Conservation (phyloP, 2,797 vertebrate species). For the Rachycentron canadum region DNA sequence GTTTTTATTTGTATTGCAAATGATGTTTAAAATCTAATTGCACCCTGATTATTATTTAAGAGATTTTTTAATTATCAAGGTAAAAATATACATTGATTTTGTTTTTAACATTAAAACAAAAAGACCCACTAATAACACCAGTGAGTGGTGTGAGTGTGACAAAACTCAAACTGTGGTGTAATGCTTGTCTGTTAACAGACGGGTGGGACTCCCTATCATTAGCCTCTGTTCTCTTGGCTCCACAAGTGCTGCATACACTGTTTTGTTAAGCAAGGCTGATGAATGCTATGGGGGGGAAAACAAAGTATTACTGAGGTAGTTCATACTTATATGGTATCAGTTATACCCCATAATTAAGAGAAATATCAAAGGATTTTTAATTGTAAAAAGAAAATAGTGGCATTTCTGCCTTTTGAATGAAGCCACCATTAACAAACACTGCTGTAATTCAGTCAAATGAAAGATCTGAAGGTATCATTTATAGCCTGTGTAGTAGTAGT, state of each 20-base stretch:
- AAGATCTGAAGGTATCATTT: slow-evolving; percentile 49
- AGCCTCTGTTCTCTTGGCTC: slow-evolving; percentile 66
- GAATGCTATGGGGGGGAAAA: slow-evolving; percentile 42
- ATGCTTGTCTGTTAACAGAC: slow-evolving; percentile 67
- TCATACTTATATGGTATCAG: neutral
- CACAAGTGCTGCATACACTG: slow-evolving; percentile 63
- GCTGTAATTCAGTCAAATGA: slow-evolving; percentile 47
- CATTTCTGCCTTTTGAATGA: slow-evolving; percentile 26
- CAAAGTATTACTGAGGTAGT: slow-evolving; percentile 13
- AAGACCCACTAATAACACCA: neutral
- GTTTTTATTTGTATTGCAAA: neutral
- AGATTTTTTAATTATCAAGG: neutral
- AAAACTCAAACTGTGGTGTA: slow-evolving; percentile 65
- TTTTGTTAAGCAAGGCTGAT: slow-evolving; percentile 62
- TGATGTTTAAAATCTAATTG: neutral
- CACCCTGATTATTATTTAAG: neutral
- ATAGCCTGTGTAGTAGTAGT: slow-evolving; percentile 41
- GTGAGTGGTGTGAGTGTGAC: slow-evolving; percentile 35
- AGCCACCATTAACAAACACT: slow-evolving; percentile 28
- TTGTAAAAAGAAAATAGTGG: neutral
- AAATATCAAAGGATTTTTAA: neutral
- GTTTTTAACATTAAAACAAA: neutral
- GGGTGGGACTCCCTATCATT: slow-evolving; percentile 75
- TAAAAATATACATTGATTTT: neutral
- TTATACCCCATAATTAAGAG: neutral